A percentile compares a stretch with the other conserved stretches of the same genome.
Evolutionary conservation across 2,888 invertebrate species (phyloP).

Genomic region (Athrips mouffetella): DNA sequence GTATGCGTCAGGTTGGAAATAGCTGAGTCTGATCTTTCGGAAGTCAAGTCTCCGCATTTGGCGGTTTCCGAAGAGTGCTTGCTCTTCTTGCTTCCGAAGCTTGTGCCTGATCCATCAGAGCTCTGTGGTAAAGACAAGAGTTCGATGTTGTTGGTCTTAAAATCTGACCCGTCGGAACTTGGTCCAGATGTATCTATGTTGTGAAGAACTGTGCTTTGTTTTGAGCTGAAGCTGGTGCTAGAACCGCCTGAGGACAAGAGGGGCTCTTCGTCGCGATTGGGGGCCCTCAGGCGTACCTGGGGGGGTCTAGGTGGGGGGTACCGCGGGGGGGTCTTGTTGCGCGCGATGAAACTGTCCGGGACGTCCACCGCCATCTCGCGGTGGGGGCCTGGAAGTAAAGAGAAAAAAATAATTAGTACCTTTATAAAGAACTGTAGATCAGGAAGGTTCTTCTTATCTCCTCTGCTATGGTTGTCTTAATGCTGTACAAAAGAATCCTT

Average conservation of each 20-base stretch:
- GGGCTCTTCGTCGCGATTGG: constrained; percentile 72
- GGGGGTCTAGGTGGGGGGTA: constrained; percentile 90
- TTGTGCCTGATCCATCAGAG: constrained; percentile 55
- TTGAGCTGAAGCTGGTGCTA: constrained; percentile 68
- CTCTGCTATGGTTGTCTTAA: too few species aligned
- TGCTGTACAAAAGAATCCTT: too few species aligned
- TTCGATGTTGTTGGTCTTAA: constrained; percentile 63
- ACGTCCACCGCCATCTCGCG: constrained; percentile 99
- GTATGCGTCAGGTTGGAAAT: constrained; percentile 53
- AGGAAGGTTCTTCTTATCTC: not conserved
- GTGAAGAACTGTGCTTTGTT: constrained; percentile 63
- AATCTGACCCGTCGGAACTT: constrained; percentile 63
- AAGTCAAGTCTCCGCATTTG: constrained; percentile 57
- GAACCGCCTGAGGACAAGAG: constrained; percentile 66
- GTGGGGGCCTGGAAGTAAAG: constrained; percentile 84
- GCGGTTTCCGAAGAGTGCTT: constrained; percentile 66
- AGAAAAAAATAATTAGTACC: constrained; percentile 7
- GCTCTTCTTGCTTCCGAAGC: constrained; percentile 68
- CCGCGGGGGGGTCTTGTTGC: constrained; percentile 93
- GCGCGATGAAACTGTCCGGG: constrained; percentile 94
- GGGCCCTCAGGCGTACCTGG: constrained; percentile 76
- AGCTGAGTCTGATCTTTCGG: constrained; percentile 60
- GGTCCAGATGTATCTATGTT: constrained; percentile 58
- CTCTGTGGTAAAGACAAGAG: constrained; percentile 65
- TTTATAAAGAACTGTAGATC: not conserved